phyloP scores from a whole-genome alignment of 2,113 vertebrate species.

The Pollachius pollachius region DNA sequence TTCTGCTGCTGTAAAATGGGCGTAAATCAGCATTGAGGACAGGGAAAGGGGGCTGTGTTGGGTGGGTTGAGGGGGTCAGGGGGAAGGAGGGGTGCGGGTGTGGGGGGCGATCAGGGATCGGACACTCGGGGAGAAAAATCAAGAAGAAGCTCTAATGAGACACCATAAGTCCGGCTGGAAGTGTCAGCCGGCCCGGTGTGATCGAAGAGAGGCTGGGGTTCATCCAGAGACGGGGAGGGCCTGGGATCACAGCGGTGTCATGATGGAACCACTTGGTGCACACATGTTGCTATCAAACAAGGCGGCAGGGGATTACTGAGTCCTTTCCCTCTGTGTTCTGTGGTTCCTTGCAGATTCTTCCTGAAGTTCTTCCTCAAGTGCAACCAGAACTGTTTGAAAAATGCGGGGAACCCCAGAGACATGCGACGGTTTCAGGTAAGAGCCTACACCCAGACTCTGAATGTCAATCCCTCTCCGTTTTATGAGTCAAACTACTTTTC shows the following conservation, averaged over 20 bases:
- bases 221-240: background rate
- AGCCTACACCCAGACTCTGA: background rate
- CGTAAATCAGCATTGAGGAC: conserved; percentile 45
- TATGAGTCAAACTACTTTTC: background rate
- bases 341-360: conserved; percentile 77
- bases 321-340: background rate
- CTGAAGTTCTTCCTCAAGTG: conserved; percentile 94
- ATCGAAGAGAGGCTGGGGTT: background rate
- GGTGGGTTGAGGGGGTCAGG: background rate
- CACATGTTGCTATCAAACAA: background rate
- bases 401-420: conserved; percentile 90
- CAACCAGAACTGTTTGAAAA: conserved; percentile 96
- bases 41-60: background rate
- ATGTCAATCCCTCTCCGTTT: background rate
- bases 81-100: background rate
- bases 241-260: background rate
- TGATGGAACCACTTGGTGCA: background rate
- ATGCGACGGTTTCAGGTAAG: conserved; percentile 93
- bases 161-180: conserved; percentile 40
- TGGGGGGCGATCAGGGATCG: background rate
- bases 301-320: background rate
- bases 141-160: conserved; percentile 52
- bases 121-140: conserved; percentile 23
- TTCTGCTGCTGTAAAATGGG: conserved; percentile 37
- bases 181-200: conserved; percentile 24